Percentiles rank a stretch among this genome's conserved stretches.
Evolutionary conservation across 2,888 invertebrate genomes (phyloP).

Genomic region (Marronus borbonicus): DNA sequence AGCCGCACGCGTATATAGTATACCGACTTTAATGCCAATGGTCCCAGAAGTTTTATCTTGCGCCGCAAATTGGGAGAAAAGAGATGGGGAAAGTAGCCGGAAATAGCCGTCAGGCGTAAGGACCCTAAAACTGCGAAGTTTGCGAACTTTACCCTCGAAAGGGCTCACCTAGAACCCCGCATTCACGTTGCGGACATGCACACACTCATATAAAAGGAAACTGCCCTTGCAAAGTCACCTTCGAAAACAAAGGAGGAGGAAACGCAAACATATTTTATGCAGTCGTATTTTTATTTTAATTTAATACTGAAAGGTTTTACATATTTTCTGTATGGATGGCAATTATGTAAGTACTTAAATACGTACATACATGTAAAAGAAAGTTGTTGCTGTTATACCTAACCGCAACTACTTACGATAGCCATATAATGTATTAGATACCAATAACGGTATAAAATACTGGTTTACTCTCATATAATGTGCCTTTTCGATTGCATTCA

Average conservation of each 20-base stretch:
- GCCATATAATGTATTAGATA: not conserved
- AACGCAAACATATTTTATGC: not conserved
- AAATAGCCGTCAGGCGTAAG: conserved; percentile 10
- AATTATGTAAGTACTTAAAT: not conserved
- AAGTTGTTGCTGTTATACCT: not conserved
- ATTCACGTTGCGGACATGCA: conserved; percentile 9
- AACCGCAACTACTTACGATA: not conserved
- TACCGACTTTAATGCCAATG: not conserved
- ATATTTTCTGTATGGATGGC: not conserved
- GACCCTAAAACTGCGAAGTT: conserved; percentile 23
- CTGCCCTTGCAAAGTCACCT: conserved; percentile 4
- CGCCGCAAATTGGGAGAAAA: conserved; percentile 2
- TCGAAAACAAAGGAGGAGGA: not conserved
- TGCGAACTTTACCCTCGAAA: conserved; percentile 25
- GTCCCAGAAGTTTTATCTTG: conserved; percentile 2
- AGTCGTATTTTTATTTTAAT: not conserved
- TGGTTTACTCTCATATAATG: not conserved
- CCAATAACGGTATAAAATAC: conserved; percentile 16
- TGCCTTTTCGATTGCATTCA: conserved; percentile 3
- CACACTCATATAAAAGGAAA: not conserved
- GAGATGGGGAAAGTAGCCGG: conserved; percentile 12
- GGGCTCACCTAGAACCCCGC: conserved; percentile 33
- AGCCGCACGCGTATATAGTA: not conserved
- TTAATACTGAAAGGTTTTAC: not conserved
- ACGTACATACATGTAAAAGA: not conserved